A percentile compares a stretch with the other conserved stretches of the same genome.
Evolutionary conservation across 2,113 vertebrate genomes (phyloP).

Genomic region (Struthio camelus): DNA sequence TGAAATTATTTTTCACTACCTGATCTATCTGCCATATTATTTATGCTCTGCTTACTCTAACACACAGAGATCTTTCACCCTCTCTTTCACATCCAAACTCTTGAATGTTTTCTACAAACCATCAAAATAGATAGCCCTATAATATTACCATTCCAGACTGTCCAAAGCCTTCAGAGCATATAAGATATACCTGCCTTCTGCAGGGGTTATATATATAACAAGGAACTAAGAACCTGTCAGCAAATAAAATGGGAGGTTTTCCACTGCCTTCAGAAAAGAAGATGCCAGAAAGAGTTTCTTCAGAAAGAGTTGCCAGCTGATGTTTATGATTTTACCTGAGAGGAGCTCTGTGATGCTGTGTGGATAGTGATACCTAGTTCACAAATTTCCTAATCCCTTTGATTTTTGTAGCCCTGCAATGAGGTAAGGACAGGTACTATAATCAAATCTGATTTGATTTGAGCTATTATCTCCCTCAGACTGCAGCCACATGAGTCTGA

Average conservation of each 20-base stretch:
- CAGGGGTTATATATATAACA: not conserved
- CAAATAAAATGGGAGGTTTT: not conserved
- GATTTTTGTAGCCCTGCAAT: not conserved
- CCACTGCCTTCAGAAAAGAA: not conserved
- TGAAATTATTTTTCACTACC: not conserved
- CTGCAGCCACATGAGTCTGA: not conserved
- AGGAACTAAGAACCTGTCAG: not conserved
- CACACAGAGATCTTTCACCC: not conserved
- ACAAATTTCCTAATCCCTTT: not conserved
- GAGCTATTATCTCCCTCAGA: not conserved
- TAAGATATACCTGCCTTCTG: not conserved
- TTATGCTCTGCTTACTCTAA: not conserved
- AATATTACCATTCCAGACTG: not conserved
- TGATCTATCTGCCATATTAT: not conserved
- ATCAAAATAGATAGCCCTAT: not conserved
- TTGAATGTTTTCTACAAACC: not conserved
- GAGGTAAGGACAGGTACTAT: not conserved
- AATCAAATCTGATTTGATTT: not conserved
- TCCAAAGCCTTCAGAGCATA: not conserved
- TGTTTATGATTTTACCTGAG: not conserved
- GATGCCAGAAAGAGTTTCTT: too few relatives aligned
- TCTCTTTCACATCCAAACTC: not conserved
- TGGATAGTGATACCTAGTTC: not conserved
- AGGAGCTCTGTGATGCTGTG: not conserved
- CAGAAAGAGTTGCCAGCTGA: not conserved